These are phyloP conservation scores for Amphipoea oculea DNA, from an alignment of 2,888 invertebrate species.

Conservation along the genomic window DNA sequence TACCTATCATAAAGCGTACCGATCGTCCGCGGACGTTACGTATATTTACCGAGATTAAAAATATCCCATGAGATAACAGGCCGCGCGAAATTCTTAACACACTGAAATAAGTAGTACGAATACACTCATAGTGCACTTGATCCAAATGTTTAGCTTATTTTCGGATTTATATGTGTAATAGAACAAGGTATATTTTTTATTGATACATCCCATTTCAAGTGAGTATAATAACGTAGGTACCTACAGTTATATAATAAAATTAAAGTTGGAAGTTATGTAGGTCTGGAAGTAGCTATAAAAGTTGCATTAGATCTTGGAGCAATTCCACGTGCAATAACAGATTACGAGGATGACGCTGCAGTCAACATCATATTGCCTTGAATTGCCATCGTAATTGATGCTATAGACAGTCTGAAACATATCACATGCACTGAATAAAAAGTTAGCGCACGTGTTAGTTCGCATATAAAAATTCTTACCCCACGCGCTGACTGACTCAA, in stretches of 20 bases:
- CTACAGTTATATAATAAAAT: not conserved
- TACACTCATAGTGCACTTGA: conserved; percentile 51
- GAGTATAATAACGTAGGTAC: not conserved
- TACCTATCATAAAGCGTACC: conserved; percentile 26
- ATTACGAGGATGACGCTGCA: conserved; percentile 8
- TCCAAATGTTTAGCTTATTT: conserved; percentile 38
- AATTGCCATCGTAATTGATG: conserved; percentile 29
- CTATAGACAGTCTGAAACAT: conserved; percentile 10
- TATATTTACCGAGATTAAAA: conserved; percentile 72
- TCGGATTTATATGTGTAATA: not conserved
- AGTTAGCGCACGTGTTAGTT: conserved; percentile 49
- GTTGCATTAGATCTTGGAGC: conserved; percentile 36
- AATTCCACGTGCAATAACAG: conserved; percentile 47
- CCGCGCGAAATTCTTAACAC: conserved; percentile 53
- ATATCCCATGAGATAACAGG: conserved; percentile 73
- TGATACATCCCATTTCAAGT: not conserved
- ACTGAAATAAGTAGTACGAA: conserved; percentile 50
- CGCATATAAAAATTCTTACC: conserved; percentile 54
- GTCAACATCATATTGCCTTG: conserved; percentile 30
- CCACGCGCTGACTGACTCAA: conserved; percentile 50
- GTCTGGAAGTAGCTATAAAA: conserved; percentile 32
- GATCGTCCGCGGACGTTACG: conserved; percentile 41
- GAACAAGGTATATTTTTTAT: not conserved
- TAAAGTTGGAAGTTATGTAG: not conserved
- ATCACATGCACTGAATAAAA: conserved; percentile 38